Conservation (phyloP, 1,140 invertebrate species). For the Anagrus nilaparvatae region DNA sequence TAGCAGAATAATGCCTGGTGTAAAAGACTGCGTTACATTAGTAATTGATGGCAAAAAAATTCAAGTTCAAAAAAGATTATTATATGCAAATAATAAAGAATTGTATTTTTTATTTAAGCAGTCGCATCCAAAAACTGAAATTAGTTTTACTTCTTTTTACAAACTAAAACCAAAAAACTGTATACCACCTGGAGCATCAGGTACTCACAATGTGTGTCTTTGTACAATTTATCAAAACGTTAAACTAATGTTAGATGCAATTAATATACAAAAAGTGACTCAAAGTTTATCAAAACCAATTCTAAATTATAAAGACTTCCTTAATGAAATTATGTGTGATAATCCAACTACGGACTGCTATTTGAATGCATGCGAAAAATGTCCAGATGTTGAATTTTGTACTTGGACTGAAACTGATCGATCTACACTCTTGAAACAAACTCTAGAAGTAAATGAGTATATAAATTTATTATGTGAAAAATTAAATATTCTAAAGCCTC, state of each 20-base stretch:
- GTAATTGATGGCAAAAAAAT: not conserved
- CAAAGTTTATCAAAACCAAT: constrained; percentile 3
- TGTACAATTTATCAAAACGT: constrained; percentile 8
- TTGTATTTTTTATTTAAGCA: constrained; percentile 10
- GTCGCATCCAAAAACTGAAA: constrained; percentile 1
- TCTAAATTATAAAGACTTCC: constrained; percentile 10
- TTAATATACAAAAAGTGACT: constrained; percentile 1
- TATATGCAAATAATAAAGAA: constrained; percentile 10
- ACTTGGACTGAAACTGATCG: not conserved
- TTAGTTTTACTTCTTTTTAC: constrained; percentile 12
- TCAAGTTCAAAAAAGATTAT: constrained; percentile 6
- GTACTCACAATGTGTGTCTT: constrained; percentile 5
- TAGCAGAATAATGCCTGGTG: not conserved
- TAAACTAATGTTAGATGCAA: constrained; percentile 9
- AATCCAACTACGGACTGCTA: not conserved
- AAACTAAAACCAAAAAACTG: constrained; percentile 6
- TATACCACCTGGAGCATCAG: constrained; percentile 2
- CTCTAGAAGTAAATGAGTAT: not conserved
- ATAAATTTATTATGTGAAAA: constrained; percentile 1
- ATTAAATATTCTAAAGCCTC: not conserved
- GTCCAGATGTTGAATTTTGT: not conserved
- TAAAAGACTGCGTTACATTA: not conserved
- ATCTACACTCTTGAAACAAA: too few species aligned
- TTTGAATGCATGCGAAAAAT: not conserved
- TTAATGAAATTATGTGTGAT: constrained; percentile 4